Percentiles rank a stretch among this genome's conserved stretches.
Conservation (phyloP, 2,797 vertebrate species). For the Clarias fuscus region DNA sequence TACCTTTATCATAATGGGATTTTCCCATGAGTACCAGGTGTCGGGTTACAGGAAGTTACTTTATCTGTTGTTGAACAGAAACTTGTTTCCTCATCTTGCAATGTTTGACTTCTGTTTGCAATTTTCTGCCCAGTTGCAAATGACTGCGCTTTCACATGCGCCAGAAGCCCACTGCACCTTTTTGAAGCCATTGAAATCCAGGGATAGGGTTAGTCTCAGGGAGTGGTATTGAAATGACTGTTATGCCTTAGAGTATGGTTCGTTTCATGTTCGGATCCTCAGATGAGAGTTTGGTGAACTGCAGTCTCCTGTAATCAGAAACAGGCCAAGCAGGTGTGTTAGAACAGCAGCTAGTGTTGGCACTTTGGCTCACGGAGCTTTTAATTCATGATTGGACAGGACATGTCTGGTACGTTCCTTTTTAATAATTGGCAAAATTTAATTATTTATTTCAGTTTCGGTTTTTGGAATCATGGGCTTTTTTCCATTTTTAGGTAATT, state of each 20-base stretch:
- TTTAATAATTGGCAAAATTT: background rate
- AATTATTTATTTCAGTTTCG: conserved; percentile 9
- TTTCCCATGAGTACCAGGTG: conserved; percentile 41
- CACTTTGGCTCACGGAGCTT: conserved; percentile 24
- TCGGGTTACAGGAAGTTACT: conserved; percentile 44
- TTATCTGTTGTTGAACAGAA: conserved; percentile 17
- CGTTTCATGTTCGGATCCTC: conserved; percentile 49
- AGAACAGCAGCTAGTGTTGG: conserved; percentile 21
- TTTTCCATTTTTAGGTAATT: background rate
- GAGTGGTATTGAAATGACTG: conserved; percentile 59
- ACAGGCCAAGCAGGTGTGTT: conserved; percentile 50
- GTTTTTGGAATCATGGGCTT: background rate
- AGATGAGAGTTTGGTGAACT: conserved; percentile 40
- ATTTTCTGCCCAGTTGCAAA: conserved; percentile 22
- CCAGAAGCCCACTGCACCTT: conserved; percentile 27
- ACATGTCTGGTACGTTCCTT: background rate
- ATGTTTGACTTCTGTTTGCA: conserved; percentile 14
- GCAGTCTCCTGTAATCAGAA: conserved; percentile 53
- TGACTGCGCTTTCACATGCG: conserved; percentile 5
- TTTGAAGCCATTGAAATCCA: conserved; percentile 42
- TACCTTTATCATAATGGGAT: conserved; percentile 39
- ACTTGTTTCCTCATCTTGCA: conserved; percentile 3
- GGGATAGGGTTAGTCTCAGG: conserved; percentile 46
- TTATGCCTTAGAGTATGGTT: conserved; percentile 50
- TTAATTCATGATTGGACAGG: conserved; percentile 24